Conservation (phyloP, 2,888 invertebrate genomes). For the Pelosia muscerda region DNA sequence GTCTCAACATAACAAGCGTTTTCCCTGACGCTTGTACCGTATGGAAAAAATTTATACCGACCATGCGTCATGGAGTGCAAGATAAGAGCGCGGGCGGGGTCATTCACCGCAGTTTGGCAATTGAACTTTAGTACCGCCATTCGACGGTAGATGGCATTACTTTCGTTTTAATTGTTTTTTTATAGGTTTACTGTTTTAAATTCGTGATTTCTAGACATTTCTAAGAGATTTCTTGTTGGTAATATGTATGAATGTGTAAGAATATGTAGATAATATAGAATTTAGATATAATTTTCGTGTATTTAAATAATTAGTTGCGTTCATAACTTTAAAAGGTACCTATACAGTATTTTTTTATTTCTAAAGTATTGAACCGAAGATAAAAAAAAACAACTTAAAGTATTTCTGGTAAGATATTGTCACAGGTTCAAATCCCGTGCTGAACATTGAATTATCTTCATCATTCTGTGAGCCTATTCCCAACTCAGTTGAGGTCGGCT, state of each 20-base stretch:
- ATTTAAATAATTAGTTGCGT: no score
- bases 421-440: no score
- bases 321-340: no score
- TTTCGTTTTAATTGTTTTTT: slow-evolving; percentile 17
- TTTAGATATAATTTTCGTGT: background rate
- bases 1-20: slow-evolving; percentile 44
- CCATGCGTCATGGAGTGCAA: slow-evolving; percentile 57
- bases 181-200: slow-evolving; percentile 5
- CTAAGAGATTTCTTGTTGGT: slow-evolving; percentile 17
- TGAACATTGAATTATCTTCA: no score
- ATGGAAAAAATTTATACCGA: slow-evolving; percentile 47
- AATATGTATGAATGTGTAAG: background rate
- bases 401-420: no score
- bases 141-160: slow-evolving; percentile 62
- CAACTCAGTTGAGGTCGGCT: no score
- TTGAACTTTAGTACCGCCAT: slow-evolving; percentile 77
- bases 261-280: background rate
- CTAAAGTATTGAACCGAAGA: no score
- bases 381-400: no score
- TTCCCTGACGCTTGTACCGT: slow-evolving; percentile 40
- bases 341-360: no score
- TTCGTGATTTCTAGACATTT: slow-evolving; percentile 37
- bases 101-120: slow-evolving; percentile 78
- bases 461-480: no score
- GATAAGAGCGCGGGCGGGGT: slow-evolving; percentile 66